Conservation (phyloP, 2,797 vertebrate genomes). For the Karalla daura region DNA sequence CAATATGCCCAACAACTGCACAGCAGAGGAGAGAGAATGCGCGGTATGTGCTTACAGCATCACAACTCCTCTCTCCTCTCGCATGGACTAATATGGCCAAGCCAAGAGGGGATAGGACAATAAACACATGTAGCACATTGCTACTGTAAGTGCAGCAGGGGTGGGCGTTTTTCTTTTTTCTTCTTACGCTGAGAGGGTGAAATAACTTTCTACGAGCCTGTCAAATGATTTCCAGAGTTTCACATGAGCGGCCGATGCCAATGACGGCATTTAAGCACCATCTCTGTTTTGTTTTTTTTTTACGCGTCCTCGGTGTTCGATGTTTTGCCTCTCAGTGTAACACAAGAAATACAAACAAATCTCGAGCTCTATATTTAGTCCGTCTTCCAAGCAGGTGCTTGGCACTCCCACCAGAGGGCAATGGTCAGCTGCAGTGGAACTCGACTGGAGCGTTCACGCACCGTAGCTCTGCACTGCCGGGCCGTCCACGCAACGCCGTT, state of each 20-base stretch:
- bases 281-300: background rate
- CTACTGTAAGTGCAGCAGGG: constrained; percentile 6
- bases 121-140: constrained; percentile 37
- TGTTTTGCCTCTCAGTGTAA: constrained; percentile 18
- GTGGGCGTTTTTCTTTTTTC: background rate
- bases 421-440: constrained; percentile 72
- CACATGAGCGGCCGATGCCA: background rate
- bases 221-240: background rate
- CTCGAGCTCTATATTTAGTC: constrained; percentile 36
- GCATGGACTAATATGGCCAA: constrained; percentile 87
- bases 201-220: background rate
- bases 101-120: constrained; percentile 58
- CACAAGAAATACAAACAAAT: constrained; percentile 39
- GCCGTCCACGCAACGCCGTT: constrained; percentile 49
- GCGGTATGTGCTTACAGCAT: constrained; percentile 88
- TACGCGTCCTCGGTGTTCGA: background rate
- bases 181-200: constrained; percentile 6
- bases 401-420: constrained; percentile 78
- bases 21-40: constrained; percentile 88
- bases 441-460: constrained; percentile 14
- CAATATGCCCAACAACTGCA: constrained; percentile 94
- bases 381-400: constrained; percentile 54
- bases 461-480: constrained; percentile 43
- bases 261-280: too few species aligned
- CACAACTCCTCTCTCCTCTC: constrained; percentile 82